phyloP scores from a whole-genome alignment of 1,140 invertebrate genomes.

The Caenorhabditis remanei region DNA sequence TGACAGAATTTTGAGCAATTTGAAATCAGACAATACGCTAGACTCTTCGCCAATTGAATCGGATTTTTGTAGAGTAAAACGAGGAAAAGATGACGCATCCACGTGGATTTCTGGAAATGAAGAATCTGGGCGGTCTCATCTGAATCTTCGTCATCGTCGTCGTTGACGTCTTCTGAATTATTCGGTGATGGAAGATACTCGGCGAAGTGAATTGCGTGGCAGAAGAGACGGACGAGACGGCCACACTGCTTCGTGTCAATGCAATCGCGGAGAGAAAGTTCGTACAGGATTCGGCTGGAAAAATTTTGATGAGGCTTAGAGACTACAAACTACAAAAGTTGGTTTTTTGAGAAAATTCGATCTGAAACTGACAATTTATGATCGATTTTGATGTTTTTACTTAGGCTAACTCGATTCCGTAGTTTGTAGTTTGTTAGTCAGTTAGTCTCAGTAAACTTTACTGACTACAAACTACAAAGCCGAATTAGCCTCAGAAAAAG shows the following conservation, averaged over 20 bases:
- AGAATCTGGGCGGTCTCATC: neutral
- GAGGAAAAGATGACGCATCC: constrained; percentile 1
- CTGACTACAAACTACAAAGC: no score
- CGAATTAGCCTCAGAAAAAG: no score
- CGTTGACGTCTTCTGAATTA: neutral
- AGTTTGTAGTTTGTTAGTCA: neutral
- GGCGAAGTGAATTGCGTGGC: neutral
- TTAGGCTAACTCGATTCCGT: no score
- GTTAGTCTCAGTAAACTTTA: no score
- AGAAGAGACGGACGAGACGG: constrained; percentile 33
- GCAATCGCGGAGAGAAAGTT: neutral
- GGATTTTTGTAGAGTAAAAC: neutral
- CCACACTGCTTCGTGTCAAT: constrained; percentile 16
- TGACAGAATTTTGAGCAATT: neutral
- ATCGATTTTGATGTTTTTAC: no score
- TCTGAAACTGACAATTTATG: no score
- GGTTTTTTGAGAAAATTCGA: no score
- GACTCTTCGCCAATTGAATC: neutral
- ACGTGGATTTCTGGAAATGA: constrained; percentile 2
- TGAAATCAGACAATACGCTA: neutral
- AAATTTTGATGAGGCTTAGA: neutral
- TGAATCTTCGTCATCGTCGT: neutral
- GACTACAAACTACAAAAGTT: constrained; percentile 32
- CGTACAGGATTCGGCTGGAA: constrained; percentile 14
- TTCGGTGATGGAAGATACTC: neutral